Evolutionary conservation across 2,113 vertebrate genomes (phyloP), one percentile per base, ranked within the genome.

Genomic region (Salvelinus sp.): DNA sequence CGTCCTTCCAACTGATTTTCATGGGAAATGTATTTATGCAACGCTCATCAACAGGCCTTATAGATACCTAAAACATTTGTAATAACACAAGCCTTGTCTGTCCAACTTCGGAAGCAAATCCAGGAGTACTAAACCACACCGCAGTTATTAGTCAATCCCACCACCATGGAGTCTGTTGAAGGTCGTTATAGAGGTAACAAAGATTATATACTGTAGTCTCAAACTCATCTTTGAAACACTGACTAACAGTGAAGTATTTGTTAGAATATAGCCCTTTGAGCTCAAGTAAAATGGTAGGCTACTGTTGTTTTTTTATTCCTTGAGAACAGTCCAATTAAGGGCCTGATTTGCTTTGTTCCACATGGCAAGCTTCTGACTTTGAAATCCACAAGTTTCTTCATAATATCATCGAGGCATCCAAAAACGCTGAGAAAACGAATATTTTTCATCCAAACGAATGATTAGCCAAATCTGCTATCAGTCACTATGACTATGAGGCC

Each of bases 311-410:
- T 50, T 54, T 16, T 54, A 54, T 62, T 62, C n/a, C n/a, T 62
- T 22, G 2, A 62, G 20, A 9, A 22, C n/a, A 62, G 58, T 62
- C 13, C 13, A 22, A 62, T 62, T n/a, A 68, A 64, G 64, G 25
- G 57, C 54, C 70, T 79, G 69, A 82, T 73, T 72, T 76, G 80
- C 80, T 82, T 82, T 82, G 76, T 82, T 72, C 80, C 76, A 68
- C 73, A 78, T 79, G 80, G 80, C 80, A 65, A 75, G 63, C 20
- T 18, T 75, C 47, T 64, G 14, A 25, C 4, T 60, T 50, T 50
- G 48, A 50, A 50, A 16, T 14, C 48, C 48, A 50, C 9, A 54
- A 3, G 14, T 54, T 54, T 54, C 50, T 54, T 62, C 9, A 62
- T 62, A 23, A 22, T 62, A 62, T 62, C 6, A n/a, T 62, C 1